Percentiles rank a stretch among this genome's conserved stretches.
Conservation (phyloP, 2,888 invertebrate species). For the Drosophila infuscata region DNA sequence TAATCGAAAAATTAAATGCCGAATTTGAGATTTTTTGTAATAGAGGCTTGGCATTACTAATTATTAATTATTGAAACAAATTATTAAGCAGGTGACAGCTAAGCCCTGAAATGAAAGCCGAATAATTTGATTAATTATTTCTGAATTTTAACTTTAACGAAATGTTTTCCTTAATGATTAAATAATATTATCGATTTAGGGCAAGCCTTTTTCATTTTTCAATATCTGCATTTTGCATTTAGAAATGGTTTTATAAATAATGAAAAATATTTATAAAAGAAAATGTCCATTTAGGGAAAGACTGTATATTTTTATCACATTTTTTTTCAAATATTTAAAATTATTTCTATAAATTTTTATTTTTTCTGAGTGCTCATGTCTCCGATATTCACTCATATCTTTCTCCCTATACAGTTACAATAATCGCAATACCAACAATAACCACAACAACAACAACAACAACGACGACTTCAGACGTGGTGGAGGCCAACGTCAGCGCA, state of each 20-base stretch:
- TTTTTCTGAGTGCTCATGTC: not conserved
- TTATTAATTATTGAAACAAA: no score
- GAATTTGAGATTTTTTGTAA: not conserved
- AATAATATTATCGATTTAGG: not conserved
- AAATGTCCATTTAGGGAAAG: not conserved
- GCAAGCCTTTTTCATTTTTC: not conserved
- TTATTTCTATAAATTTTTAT: not conserved
- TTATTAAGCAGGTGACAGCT: no score
- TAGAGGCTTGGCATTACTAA: no score
- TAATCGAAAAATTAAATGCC: no score
- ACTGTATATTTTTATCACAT: not conserved
- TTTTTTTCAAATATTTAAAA: not conserved
- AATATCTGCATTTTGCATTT: not conserved
- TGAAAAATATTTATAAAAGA: no score
- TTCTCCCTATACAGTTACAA: not conserved
- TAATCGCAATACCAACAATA: slow-evolving; percentile 43
- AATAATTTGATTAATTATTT: not conserved
- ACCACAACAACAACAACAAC: slow-evolving; percentile 53
- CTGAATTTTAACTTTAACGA: no score
- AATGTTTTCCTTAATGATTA: no score
- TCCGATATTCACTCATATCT: not conserved
- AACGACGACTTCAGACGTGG: slow-evolving; percentile 53
- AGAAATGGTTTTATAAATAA: not conserved
- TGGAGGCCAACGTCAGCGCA: slow-evolving; percentile 58
- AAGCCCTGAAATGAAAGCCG: no score